Evolutionary conservation across 2,797 vertebrate species (phyloP).

Genomic region (Sarcophilus harrisii): DNA sequence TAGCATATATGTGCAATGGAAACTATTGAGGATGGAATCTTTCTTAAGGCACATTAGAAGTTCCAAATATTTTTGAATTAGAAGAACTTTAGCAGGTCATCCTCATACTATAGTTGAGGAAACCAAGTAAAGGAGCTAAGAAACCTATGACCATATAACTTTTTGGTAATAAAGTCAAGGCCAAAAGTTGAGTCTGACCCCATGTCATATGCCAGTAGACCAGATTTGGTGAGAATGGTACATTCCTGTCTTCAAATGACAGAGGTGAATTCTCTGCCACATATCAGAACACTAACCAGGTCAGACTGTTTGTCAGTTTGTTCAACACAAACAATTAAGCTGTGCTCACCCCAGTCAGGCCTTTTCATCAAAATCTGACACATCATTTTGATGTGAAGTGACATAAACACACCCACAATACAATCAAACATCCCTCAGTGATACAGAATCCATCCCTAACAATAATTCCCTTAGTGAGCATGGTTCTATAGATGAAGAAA

Average conservation of each 20-base stretch:
- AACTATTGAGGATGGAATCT: background rate
- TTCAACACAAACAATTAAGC: background rate
- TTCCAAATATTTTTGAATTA: background rate
- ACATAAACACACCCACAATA: background rate
- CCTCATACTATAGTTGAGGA: background rate
- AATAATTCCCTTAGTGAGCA: background rate
- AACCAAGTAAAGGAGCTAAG: background rate
- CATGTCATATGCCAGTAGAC: background rate
- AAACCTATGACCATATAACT: background rate
- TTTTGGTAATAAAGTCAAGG: background rate
- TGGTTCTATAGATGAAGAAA: background rate
- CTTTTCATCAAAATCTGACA: background rate
- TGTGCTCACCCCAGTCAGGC: background rate
- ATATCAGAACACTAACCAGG: conserved; percentile 16
- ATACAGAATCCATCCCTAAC: background rate
- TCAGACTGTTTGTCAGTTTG: conserved; percentile 31
- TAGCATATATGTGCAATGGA: background rate
- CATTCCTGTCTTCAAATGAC: background rate
- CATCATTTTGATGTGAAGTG: background rate
- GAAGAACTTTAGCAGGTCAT: background rate
- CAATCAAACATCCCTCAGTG: fast-evolving
- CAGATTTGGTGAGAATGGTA: background rate
- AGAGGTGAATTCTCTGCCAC: background rate
- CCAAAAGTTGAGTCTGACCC: background rate
- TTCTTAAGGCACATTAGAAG: background rate